phyloP scores from a whole-genome alignment of 2,113 vertebrate species.

The Pseudolaguvia tuberculata region DNA sequence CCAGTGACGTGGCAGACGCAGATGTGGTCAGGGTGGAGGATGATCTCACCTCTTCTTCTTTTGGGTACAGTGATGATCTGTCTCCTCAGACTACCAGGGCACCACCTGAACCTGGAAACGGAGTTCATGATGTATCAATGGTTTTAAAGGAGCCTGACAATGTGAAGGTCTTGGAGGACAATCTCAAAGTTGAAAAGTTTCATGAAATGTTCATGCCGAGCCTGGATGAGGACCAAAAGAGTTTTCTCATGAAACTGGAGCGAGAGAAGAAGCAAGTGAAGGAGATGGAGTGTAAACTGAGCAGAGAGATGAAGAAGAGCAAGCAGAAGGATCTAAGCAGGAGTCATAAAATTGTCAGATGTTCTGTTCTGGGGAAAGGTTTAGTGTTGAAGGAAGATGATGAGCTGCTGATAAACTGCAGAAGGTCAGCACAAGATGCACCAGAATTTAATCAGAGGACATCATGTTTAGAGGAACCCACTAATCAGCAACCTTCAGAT shows the following conservation, averaged over 20 bases:
- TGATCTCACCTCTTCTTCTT: not conserved
- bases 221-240: slow-evolving; percentile 40
- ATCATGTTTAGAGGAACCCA: not conserved
- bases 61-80: not conserved
- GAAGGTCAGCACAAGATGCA: not conserved
- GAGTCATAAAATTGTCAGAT: slow-evolving; percentile 44
- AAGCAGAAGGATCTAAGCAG: not conserved
- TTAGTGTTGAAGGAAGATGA: slow-evolving; percentile 33
- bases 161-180: slow-evolving; percentile 56
- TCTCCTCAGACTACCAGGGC: not conserved
- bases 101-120: not conserved
- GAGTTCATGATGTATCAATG: not conserved
- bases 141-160: slow-evolving; percentile 54
- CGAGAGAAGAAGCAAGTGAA: slow-evolving; percentile 59
- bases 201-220: not conserved
- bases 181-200: slow-evolving; percentile 54
- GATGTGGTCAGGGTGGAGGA: slow-evolving; percentile 59
- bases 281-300: slow-evolving; percentile 57
- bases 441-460: not conserved
- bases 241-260: slow-evolving; percentile 52
- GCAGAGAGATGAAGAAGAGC: slow-evolving; percentile 30
- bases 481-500: not conserved
- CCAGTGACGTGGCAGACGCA: slow-evolving; percentile 55
- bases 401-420: slow-evolving; percentile 29
- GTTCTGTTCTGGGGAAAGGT: slow-evolving; percentile 50